Percentiles rank a stretch among this genome's conserved stretches.
phyloP scores from a whole-genome alignment of 2,888 invertebrate species.

The Apotomis turbidana region DNA sequence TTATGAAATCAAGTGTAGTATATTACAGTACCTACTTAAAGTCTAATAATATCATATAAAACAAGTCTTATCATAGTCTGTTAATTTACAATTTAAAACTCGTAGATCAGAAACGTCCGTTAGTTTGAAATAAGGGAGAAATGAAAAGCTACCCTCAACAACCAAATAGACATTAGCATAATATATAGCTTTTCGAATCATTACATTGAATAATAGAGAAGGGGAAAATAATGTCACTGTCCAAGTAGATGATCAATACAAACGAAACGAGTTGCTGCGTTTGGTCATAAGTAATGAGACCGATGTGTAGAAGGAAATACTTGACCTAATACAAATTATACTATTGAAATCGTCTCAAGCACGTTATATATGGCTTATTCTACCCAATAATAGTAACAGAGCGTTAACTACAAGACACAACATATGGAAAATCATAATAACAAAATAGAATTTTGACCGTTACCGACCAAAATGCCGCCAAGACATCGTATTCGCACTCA shows the following conservation, averaged over 20 bases:
- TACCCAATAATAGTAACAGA: neutral
- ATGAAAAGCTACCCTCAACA: conserved; percentile 12
- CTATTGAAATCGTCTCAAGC: neutral
- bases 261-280: conserved; percentile 6
- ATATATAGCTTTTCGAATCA: neutral
- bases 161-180: neutral
- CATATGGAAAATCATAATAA: conserved; percentile 45
- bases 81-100: neutral
- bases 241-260: conserved; percentile 24
- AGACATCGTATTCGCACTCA: conserved; percentile 60
- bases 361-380: neutral
- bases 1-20: no score
- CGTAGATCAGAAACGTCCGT: neutral
- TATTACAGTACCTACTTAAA: no score
- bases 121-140: conserved; percentile 16
- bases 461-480: conserved; percentile 81
- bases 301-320: conserved; percentile 12
- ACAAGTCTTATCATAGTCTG: no score
- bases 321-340: neutral
- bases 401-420: conserved; percentile 11
- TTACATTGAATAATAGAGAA: neutral
- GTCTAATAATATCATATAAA: no score
- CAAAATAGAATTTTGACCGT: conserved; percentile 66
- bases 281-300: conserved; percentile 22
- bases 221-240: neutral